phyloP scores from a whole-genome alignment of 2,888 invertebrate species.

The Eudemis profundana region DNA sequence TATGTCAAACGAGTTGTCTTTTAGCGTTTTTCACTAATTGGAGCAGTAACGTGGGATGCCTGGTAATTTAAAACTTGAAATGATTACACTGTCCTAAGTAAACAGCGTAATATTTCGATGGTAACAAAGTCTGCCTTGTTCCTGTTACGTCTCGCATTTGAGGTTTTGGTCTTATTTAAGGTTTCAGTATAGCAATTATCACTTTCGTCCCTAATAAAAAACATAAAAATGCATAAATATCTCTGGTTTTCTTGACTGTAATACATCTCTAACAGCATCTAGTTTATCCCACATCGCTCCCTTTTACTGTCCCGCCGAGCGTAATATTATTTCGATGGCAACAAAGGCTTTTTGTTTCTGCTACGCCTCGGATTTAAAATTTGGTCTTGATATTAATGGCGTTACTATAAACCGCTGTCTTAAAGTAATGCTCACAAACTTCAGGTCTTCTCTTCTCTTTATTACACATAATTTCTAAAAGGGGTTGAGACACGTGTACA shows the following conservation, averaged over 20 bases:
- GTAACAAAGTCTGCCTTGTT: no score
- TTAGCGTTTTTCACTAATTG: conserved; percentile 4
- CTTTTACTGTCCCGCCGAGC: not conserved
- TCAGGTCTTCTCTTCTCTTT: not conserved
- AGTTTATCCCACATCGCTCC: not conserved
- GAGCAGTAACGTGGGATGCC: not conserved
- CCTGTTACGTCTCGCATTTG: no score
- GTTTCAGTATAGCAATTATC: no score
- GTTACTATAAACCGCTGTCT: not conserved
- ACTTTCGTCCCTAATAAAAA: no score
- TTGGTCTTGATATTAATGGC: not conserved
- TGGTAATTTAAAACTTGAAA: no score
- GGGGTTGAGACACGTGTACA: no score
- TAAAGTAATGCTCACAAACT: not conserved
- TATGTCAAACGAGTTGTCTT: conserved; percentile 9
- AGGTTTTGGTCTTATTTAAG: no score
- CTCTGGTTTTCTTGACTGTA: no score
- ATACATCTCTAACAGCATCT: not conserved
- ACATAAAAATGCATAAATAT: no score
- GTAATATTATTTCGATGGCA: not conserved
- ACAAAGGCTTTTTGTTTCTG: conserved; percentile 6
- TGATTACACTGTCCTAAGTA: no score
- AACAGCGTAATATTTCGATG: no score
- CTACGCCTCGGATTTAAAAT: not conserved
- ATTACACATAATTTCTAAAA: not conserved